Evolutionary conservation across 1,140 invertebrate genomes (phyloP).

Genomic region (Sarcophaga peregrina): DNA sequence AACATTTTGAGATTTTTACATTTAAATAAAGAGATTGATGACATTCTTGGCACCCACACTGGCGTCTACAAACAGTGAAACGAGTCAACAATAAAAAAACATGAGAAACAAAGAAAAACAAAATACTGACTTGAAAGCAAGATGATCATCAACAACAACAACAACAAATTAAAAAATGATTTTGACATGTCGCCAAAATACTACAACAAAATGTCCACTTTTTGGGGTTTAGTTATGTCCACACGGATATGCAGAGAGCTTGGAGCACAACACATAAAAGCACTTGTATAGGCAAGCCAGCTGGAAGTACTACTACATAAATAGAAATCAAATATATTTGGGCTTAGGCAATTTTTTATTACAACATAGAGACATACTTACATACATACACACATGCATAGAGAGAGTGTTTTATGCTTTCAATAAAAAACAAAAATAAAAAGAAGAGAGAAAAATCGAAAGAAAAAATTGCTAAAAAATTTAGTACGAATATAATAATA

Average conservation of each 20-base stretch:
- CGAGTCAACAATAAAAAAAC: background rate
- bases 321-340: no score
- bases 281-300: no score
- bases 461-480: background rate
- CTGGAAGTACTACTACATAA: no score
- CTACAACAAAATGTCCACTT: slow-evolving; percentile 37
- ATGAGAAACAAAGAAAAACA: no score
- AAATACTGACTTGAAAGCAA: slow-evolving; percentile 31
- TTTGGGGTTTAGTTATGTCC: slow-evolving; percentile 31
- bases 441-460: no score
- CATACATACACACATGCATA: background rate
- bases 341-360: no score
- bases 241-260: no score
- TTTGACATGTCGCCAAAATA: slow-evolving; percentile 40
- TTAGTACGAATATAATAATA: background rate
- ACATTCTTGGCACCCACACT: slow-evolving; percentile 37
- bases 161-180: no score
- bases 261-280: no score
- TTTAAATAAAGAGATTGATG: slow-evolving; percentile 30
- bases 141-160: slow-evolving; percentile 33
- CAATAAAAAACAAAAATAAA: no score
- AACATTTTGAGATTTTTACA: background rate
- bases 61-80: background rate
- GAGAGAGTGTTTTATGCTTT: no score
- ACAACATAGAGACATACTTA: background rate